phyloP scores from a whole-genome alignment of 2,888 invertebrate genomes.

The Eupithecia insigniata region DNA sequence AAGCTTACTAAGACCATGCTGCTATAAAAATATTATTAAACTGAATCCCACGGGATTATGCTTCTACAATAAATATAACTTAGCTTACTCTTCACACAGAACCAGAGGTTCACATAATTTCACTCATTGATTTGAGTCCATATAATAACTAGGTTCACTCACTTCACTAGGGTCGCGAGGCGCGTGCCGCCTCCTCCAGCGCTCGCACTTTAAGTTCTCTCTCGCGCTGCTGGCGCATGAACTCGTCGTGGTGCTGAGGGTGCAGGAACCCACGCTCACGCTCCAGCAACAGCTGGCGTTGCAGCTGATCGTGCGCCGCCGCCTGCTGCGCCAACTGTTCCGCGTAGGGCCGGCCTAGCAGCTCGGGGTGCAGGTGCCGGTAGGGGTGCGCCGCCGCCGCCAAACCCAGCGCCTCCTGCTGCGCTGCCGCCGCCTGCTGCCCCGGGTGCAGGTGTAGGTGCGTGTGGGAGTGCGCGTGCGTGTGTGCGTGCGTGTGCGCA shows the following conservation, averaged over 20 bases:
- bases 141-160: neutral
- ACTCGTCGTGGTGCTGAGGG: constrained; percentile 82
- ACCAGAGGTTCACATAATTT: neutral
- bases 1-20: constrained; percentile 81
- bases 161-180: constrained; percentile 72
- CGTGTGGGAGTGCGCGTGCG: constrained; percentile 95
- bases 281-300: constrained; percentile 92
- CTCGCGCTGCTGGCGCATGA: constrained; percentile 91
- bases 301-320: constrained; percentile 93
- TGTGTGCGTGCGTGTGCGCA: constrained; percentile 96
- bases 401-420: constrained; percentile 86
- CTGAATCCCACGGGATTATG: constrained; percentile 57
- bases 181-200: constrained; percentile 93
- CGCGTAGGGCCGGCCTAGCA: constrained; percentile 91
- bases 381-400: constrained; percentile 84
- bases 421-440: constrained; percentile 85
- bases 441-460: constrained; percentile 92
- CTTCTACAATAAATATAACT: constrained; percentile 73
- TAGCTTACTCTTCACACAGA: constrained; percentile 70
- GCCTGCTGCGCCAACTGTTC: constrained; percentile 92
- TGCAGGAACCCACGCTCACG: constrained; percentile 88
- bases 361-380: constrained; percentile 89
- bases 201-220: constrained; percentile 93
- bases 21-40: constrained; percentile 79
- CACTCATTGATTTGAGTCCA: neutral